A percentile compares a stretch with the other conserved stretches of the same genome.
These are phyloP conservation scores for Rhineura floridana DNA, from an alignment of 2,113 vertebrate genomes.

Conservation along the genomic window DNA sequence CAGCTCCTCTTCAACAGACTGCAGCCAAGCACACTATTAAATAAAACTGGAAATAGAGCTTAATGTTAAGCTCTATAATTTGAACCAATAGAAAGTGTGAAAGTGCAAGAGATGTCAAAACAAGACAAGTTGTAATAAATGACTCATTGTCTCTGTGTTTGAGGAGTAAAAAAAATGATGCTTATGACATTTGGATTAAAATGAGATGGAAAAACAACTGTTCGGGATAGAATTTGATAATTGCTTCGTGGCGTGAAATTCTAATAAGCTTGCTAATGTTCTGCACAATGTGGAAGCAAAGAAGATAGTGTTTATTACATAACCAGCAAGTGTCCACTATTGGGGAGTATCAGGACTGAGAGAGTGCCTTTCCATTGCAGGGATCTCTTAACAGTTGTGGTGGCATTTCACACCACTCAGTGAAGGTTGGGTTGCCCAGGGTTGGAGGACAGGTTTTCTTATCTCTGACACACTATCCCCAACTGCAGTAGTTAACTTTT, in stretches of 20 bases:
- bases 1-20: not conserved
- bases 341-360: not conserved
- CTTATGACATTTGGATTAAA: conserved; percentile 10
- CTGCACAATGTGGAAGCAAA: not conserved
- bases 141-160: conserved; percentile 18
- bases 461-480: not conserved
- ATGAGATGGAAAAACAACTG: conserved; percentile 13
- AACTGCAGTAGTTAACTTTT: not conserved
- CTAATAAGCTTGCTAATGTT: accelerated
- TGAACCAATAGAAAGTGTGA: conserved; percentile 4
- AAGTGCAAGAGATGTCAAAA: not conserved
- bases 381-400: not conserved
- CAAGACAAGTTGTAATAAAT: conserved; percentile 7
- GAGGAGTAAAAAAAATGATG: not conserved
- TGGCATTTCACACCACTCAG: not conserved
- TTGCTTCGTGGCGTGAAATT: conserved; percentile 9
- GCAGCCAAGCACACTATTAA: not conserved
- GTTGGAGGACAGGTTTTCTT: not conserved
- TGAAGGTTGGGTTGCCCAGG: not conserved
- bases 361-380: not conserved
- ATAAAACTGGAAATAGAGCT: not conserved
- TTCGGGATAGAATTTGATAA: not conserved
- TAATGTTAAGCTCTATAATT: not conserved
- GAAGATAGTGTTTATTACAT: not conserved
- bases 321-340: not conserved